These are phyloP conservation scores for Sphaeramia orbicularis DNA, from an alignment of 2,797 vertebrate genomes.

Conservation along the genomic window DNA sequence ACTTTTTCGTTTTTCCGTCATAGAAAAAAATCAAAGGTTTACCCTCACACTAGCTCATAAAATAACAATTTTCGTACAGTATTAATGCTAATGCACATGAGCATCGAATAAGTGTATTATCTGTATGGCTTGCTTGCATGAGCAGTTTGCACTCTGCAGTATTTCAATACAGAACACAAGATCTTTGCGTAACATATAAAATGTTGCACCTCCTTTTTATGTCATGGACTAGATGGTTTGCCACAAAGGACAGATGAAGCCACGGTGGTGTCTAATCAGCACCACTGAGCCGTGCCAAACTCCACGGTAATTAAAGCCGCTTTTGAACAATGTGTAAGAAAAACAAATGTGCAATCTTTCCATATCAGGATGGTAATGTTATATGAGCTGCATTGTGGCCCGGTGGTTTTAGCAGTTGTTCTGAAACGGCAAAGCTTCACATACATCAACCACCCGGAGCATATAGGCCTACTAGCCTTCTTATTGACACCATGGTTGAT, in stretches of 20 bases:
- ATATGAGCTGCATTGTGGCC: constrained; percentile 18
- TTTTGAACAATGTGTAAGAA: constrained; percentile 10
- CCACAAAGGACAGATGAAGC: constrained; percentile 54
- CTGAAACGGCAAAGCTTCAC: constrained; percentile 23
- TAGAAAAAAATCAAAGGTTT: background rate
- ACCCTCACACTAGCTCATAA: background rate
- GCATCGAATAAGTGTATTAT: constrained; percentile 1
- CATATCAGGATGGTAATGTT: constrained; percentile 19
- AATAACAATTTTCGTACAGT: background rate
- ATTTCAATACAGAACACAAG: constrained; percentile 24
- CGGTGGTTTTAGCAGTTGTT: constrained; percentile 14
- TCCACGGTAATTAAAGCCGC: constrained; percentile 42
- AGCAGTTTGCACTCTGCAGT: constrained; percentile 29
- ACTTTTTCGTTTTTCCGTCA: background rate
- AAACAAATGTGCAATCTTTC: constrained; percentile 27
- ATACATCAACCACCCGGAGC: constrained; percentile 35
- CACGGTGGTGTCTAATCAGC: constrained; percentile 41
- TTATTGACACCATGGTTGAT: constrained; percentile 71
- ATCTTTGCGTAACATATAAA: constrained; percentile 32
- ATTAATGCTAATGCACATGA: no score
- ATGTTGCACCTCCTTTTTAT: constrained; percentile 59
- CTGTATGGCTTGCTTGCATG: background rate
- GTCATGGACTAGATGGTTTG: background rate
- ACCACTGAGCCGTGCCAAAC: constrained; percentile 46
- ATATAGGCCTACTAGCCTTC: constrained; percentile 58